A percentile compares a stretch with the other conserved stretches of the same genome.
phyloP scores from a whole-genome alignment of 1,140 invertebrate species.

The Hirudo medicinalis region DNA sequence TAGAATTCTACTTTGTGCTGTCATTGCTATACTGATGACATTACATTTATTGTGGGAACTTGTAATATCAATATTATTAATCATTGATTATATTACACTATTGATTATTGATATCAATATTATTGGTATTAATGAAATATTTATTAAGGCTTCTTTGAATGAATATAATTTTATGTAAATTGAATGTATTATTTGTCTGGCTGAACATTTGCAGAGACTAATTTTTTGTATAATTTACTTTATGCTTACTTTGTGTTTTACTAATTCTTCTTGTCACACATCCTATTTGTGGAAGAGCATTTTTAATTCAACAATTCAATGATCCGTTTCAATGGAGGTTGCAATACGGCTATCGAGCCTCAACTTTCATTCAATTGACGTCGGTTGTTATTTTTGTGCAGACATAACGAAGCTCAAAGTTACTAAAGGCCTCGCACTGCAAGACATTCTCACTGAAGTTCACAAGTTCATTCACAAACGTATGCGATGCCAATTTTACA shows the following conservation, averaged over 20 bases:
- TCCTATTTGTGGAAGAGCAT: too few relatives aligned
- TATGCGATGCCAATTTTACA: conserved; percentile 44
- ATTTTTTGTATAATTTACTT: too few relatives aligned
- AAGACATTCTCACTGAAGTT: conserved; percentile 77
- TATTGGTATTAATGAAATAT: background rate
- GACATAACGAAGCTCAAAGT: conserved; percentile 68
- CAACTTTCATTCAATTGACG: too few relatives aligned
- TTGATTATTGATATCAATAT: background rate
- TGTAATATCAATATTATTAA: background rate
- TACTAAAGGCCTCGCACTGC: conserved; percentile 70
- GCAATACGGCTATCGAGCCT: too few relatives aligned
- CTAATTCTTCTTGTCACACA: background rate
- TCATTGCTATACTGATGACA: background rate
- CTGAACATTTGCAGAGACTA: too few relatives aligned
- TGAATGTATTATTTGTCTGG: background rate
- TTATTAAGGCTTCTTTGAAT: too few relatives aligned
- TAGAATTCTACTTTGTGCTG: background rate
- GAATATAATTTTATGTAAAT: background rate
- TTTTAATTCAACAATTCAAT: too few relatives aligned
- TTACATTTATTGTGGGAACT: background rate
- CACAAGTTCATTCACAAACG: conserved; percentile 71
- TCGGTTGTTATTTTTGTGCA: conserved; percentile 37
- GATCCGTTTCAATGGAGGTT: background rate
- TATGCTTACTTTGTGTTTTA: too few relatives aligned
- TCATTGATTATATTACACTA: background rate